phyloP scores from a whole-genome alignment of 2,797 vertebrate species.

The Lophotriccus pileatus region DNA sequence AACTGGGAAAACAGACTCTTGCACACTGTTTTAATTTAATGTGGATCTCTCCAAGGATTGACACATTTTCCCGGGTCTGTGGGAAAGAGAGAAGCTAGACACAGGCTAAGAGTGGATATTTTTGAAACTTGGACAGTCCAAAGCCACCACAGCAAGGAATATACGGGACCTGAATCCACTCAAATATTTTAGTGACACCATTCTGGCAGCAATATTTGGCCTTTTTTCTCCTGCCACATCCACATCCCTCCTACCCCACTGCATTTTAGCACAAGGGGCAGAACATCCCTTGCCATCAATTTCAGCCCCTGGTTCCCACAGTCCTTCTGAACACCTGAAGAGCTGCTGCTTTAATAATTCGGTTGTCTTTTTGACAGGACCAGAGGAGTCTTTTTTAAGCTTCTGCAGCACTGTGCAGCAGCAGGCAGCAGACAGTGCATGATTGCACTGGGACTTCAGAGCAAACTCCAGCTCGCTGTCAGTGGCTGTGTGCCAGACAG shows the following conservation, averaged over 20 bases:
- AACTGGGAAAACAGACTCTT: not conserved
- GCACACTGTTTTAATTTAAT: not conserved
- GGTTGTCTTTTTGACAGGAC: slow-evolving; percentile 59
- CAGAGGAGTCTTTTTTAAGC: slow-evolving; percentile 50
- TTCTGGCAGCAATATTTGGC: not conserved
- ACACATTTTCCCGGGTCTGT: not conserved
- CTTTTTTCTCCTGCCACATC: not conserved
- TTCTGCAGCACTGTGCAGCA: slow-evolving; percentile 38
- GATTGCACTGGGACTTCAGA: slow-evolving; percentile 69
- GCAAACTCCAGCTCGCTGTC: slow-evolving; percentile 48
- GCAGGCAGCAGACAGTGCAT: slow-evolving; percentile 64
- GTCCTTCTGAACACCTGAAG: slow-evolving; percentile 4
- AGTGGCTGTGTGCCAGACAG: slow-evolving; percentile 54
- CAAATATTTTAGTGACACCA: not conserved
- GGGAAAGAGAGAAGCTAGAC: not conserved
- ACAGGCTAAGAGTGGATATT: not conserved
- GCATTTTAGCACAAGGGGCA: not conserved
- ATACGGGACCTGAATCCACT: not conserved
- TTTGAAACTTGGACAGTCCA: not conserved
- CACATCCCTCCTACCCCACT: not conserved
- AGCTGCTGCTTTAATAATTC: slow-evolving; percentile 48
- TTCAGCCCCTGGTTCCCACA: not conserved
- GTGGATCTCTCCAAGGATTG: not conserved
- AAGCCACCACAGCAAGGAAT: not conserved
- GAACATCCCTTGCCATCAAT: not conserved